Evolutionary conservation across 2,888 invertebrate species (phyloP).

Genomic region (Ligdia adustata): DNA sequence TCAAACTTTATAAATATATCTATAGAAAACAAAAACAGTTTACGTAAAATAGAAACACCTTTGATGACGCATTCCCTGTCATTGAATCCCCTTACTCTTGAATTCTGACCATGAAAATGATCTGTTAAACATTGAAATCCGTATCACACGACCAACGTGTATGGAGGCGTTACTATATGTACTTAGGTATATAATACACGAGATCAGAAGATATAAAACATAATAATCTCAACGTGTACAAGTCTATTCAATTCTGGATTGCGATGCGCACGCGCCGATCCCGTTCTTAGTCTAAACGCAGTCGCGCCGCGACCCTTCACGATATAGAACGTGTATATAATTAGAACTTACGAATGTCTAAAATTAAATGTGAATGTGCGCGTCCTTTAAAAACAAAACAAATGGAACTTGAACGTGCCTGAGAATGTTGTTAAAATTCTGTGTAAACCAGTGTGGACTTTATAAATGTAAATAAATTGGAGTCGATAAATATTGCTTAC

Average conservation of each 20-base stretch:
- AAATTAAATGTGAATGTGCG: slow-evolving; percentile 1
- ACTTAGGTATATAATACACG: slow-evolving; percentile 2
- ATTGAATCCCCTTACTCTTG: slow-evolving; percentile 24
- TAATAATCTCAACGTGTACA: slow-evolving; percentile 22
- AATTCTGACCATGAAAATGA: slow-evolving; percentile 28
- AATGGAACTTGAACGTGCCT: background rate
- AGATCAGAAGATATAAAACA: slow-evolving; percentile 17
- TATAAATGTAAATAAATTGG: background rate
- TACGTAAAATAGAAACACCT: background rate
- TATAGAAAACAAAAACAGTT: too few species aligned
- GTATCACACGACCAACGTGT: slow-evolving; percentile 9
- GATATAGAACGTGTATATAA: slow-evolving; percentile 19
- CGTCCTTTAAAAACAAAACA: background rate
- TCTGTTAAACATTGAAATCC: slow-evolving; percentile 21
- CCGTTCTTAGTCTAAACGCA: slow-evolving; percentile 20
- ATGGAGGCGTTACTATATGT: background rate
- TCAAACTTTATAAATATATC: too few species aligned
- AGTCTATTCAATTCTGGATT: slow-evolving; percentile 23
- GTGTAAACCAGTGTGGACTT: background rate
- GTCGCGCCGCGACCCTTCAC: slow-evolving; percentile 26
- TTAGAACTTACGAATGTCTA: background rate
- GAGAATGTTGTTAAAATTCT: slow-evolving; percentile 6
- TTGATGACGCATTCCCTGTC: slow-evolving; percentile 5
- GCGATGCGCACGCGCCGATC: slow-evolving; percentile 30
- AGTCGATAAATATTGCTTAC: background rate